Evolutionary conservation across 2,888 invertebrate genomes (phyloP).

Genomic region (Lagria hirta): DNA sequence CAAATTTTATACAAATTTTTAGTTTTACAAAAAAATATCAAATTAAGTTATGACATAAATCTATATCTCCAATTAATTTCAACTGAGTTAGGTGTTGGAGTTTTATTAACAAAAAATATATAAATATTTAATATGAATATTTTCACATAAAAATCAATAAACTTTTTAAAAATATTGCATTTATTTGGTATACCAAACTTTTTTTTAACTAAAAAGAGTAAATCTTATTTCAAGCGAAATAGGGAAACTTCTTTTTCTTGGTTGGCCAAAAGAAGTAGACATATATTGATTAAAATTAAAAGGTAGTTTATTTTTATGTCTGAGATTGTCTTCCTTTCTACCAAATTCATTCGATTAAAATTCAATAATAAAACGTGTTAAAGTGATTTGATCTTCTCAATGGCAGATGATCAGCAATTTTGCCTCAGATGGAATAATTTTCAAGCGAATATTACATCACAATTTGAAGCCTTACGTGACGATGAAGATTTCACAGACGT

Average conservation of each 20-base stretch:
- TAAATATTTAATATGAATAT: too few relatives aligned
- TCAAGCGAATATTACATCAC: conserved; percentile 83
- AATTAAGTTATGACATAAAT: too few relatives aligned
- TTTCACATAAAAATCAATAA: background rate
- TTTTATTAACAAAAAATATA: too few relatives aligned
- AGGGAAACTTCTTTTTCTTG: conserved; percentile 53
- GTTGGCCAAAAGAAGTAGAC: conserved; percentile 52
- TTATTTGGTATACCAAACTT: too few relatives aligned
- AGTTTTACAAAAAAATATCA: too few relatives aligned
- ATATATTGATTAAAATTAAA: conserved; percentile 54
- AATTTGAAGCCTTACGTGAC: conserved; percentile 81
- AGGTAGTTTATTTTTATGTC: conserved; percentile 50
- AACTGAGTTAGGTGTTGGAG: too few relatives aligned
- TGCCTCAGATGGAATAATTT: conserved; percentile 90
- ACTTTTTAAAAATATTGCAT: background rate
- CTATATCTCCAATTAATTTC: too few relatives aligned
- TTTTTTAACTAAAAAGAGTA: background rate
- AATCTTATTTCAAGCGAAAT: conserved; percentile 28
- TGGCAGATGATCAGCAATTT: conserved; percentile 79
- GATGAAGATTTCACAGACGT: conserved; percentile 88
- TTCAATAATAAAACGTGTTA: conserved; percentile 19
- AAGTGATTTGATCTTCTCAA: conserved; percentile 38
- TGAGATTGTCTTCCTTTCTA: conserved; percentile 38
- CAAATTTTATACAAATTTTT: too few relatives aligned
- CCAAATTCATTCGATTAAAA: conserved; percentile 24